Conservation (phyloP, 2,113 vertebrate genomes). For the Ploceus nigricollis region DNA sequence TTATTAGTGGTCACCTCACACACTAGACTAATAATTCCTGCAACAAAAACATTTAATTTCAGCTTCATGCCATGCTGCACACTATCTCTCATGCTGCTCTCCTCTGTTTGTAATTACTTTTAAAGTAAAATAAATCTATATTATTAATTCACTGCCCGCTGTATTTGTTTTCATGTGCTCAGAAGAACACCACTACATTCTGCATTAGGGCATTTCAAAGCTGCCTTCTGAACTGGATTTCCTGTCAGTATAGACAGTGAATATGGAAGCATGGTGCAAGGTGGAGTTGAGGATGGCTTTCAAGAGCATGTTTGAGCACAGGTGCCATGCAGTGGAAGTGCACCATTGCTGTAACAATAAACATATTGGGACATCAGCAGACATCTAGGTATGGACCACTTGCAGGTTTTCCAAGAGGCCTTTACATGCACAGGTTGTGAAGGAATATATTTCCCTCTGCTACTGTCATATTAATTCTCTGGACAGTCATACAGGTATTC, state of each 20-base stretch:
- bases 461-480: background rate
- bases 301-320: background rate
- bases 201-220: rapidly evolving
- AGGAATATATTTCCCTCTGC: background rate
- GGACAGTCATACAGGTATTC: background rate
- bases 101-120: background rate
- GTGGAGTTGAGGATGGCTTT: background rate
- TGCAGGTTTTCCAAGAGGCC: background rate
- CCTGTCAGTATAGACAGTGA: background rate
- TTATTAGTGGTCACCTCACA: constrained; percentile 51
- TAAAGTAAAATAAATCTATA: background rate
- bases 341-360: background rate
- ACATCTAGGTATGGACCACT: background rate
- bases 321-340: background rate
- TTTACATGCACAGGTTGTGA: background rate
- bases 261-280: background rate
- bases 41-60: constrained; percentile 51
- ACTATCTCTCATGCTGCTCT: background rate
- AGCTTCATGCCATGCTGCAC: constrained; percentile 23
- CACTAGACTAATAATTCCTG: constrained; percentile 46
- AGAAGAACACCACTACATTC: background rate
- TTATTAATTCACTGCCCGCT: background rate
- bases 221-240: background rate
- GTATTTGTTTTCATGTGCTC: background rate
- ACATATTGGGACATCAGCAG: background rate